These are phyloP conservation scores for Euclidia mi DNA, from an alignment of 2,888 invertebrate genomes.

Conservation along the genomic window DNA sequence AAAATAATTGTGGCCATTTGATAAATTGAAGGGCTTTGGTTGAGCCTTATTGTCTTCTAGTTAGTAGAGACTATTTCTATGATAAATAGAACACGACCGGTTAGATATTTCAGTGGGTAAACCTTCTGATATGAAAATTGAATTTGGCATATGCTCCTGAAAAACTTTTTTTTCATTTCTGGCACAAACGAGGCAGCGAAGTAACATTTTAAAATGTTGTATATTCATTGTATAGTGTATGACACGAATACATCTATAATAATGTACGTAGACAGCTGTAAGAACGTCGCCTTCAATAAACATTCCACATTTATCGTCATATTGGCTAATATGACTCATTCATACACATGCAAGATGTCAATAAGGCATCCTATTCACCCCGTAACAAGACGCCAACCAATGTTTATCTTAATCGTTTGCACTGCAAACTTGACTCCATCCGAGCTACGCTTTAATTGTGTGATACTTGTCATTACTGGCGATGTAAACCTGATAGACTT, in stretches of 20 bases:
- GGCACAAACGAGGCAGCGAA: too few species aligned
- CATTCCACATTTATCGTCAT: constrained; percentile 36
- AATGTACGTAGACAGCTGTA: neutral
- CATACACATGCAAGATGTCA: constrained; percentile 44
- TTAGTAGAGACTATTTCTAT: too few species aligned
- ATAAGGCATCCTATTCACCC: constrained; percentile 46
- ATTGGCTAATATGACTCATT: constrained; percentile 35
- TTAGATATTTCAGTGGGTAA: too few species aligned
- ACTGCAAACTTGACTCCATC: constrained; percentile 54
- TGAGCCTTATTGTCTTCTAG: too few species aligned
- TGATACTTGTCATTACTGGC: constrained; percentile 39
- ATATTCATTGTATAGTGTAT: too few species aligned
- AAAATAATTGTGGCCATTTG: constrained; percentile 45
- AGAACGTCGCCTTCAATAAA: constrained; percentile 22
- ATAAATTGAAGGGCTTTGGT: constrained; percentile 17
- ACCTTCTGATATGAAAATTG: too few species aligned
- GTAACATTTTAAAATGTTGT: too few species aligned
- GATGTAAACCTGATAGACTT: constrained; percentile 44
- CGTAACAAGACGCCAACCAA: constrained; percentile 50
- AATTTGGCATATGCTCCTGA: too few species aligned
- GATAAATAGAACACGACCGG: too few species aligned
- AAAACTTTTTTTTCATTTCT: too few species aligned
- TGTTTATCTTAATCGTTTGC: constrained; percentile 60
- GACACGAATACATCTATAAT: too few species aligned
- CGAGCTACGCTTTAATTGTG: constrained; percentile 41